Conservation (phyloP, 2,888 invertebrate genomes). For the Zaprionus lineosus region DNA sequence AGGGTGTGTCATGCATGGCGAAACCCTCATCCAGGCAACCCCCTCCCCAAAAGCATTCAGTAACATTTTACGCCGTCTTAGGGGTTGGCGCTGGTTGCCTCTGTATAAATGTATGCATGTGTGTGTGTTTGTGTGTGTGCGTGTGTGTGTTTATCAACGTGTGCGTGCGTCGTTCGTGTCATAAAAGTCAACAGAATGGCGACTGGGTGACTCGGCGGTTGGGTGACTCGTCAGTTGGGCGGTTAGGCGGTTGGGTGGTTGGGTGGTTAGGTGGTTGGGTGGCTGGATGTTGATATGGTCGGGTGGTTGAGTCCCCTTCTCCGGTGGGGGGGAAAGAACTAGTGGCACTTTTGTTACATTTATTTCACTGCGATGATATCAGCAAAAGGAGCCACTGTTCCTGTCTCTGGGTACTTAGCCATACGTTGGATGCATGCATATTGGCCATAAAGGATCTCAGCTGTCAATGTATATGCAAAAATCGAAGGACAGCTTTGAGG, state of each 20-base stretch:
- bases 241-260: too few relatives aligned
- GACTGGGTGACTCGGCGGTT: too few relatives aligned
- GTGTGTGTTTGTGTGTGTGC: neutral
- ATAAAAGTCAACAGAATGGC: too few relatives aligned
- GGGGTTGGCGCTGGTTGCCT: slow-evolving; percentile 18
- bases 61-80: slow-evolving; percentile 27
- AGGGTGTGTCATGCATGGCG: slow-evolving; percentile 45
- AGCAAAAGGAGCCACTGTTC: slow-evolving; percentile 26
- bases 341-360: slow-evolving; percentile 10
- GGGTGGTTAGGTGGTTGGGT: too few relatives aligned
- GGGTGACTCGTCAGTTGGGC: too few relatives aligned
- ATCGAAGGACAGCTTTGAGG: slow-evolving; percentile 40
- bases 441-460: slow-evolving; percentile 45
- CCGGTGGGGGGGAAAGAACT: too few relatives aligned
- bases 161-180: slow-evolving; percentile 20
- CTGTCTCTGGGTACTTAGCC: neutral
- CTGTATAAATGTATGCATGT: neutral
- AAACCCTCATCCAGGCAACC: slow-evolving; percentile 8
- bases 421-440: slow-evolving; percentile 33
- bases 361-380: slow-evolving; percentile 49
- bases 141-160: neutral
- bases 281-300: neutral
- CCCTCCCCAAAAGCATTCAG: neutral
- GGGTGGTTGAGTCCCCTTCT: slow-evolving; percentile 1
- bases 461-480: slow-evolving; percentile 29